Evolutionary conservation across 92 coral and sea anemone species (phyloP).

Genomic region (Umimayanthus chanpuru): DNA sequence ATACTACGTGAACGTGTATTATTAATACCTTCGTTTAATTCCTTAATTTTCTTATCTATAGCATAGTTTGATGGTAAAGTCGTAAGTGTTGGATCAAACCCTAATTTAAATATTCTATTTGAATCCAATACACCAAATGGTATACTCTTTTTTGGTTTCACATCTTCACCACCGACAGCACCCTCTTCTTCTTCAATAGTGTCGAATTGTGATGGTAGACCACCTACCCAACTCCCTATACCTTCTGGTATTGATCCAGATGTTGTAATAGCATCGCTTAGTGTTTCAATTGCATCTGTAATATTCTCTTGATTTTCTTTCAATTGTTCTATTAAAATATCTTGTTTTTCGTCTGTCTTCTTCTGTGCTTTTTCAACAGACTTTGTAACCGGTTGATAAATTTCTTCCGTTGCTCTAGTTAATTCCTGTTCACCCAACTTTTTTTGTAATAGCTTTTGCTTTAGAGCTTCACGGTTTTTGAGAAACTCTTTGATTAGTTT

Average conservation of each 20-base stretch:
- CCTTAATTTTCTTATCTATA: constrained; percentile 1
- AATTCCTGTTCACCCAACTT: neutral
- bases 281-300: constrained; percentile 28
- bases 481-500: neutral
- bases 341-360: too few relatives aligned
- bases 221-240: constrained; percentile 35
- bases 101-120: constrained; percentile 7
- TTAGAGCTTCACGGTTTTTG: neutral
- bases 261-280: constrained; percentile 29
- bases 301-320: too few relatives aligned
- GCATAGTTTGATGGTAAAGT: constrained; percentile 14
- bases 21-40: constrained; percentile 6
- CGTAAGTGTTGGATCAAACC: constrained; percentile 32
- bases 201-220: constrained; percentile 45
- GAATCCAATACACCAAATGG: neutral
- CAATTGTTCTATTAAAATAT: too few relatives aligned
- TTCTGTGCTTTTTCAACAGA: too few relatives aligned
- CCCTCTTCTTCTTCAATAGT: constrained; percentile 43
- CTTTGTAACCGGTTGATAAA: constrained; percentile 18
- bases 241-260: constrained; percentile 11
- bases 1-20: constrained; percentile 11
- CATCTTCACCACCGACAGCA: constrained; percentile 32
- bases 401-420: neutral
- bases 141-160: constrained; percentile 9
- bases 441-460: neutral